phyloP scores from a whole-genome alignment of 1,140 invertebrate genomes.

The Heterodera schachtii region DNA sequence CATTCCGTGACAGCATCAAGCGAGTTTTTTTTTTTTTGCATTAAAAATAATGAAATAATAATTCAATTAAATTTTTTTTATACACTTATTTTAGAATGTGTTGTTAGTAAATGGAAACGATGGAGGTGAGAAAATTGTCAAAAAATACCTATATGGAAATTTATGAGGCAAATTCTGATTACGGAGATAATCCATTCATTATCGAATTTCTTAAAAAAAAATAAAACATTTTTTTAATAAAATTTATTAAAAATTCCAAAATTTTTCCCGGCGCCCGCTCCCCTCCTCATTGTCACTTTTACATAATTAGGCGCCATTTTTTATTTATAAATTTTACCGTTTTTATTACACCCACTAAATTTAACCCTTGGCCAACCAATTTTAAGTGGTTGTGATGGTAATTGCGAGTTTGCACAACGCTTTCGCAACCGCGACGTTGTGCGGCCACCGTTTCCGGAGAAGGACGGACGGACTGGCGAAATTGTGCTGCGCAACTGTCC shows the following conservation, averaged over 20 bases:
- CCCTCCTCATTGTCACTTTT: no score
- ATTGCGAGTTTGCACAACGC: constrained; percentile 42
- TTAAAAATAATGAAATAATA: neutral
- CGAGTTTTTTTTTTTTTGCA: neutral
- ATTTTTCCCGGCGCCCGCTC: no score
- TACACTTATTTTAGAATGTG: constrained; percentile 26
- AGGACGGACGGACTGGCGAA: constrained; percentile 16
- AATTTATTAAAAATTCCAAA: no score
- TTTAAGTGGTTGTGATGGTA: constrained; percentile 30
- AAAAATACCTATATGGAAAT: neutral
- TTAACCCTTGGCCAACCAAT: neutral
- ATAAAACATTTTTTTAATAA: neutral
- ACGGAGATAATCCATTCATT: neutral
- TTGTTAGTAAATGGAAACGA: constrained; percentile 39
- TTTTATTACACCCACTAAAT: neutral
- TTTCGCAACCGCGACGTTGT: constrained; percentile 43
- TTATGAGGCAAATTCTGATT: no score
- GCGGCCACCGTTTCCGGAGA: constrained; percentile 41
- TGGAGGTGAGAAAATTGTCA: constrained; percentile 22
- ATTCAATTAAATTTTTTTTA: neutral
- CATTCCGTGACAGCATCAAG: neutral
- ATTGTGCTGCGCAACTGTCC: constrained; percentile 38
- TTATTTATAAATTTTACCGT: neutral
- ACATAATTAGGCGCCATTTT: neutral
- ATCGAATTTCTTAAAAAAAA: neutral